phyloP scores from a whole-genome alignment of 92 coral and sea anemone genomes.

The Parazoanthus darwini region DNA sequence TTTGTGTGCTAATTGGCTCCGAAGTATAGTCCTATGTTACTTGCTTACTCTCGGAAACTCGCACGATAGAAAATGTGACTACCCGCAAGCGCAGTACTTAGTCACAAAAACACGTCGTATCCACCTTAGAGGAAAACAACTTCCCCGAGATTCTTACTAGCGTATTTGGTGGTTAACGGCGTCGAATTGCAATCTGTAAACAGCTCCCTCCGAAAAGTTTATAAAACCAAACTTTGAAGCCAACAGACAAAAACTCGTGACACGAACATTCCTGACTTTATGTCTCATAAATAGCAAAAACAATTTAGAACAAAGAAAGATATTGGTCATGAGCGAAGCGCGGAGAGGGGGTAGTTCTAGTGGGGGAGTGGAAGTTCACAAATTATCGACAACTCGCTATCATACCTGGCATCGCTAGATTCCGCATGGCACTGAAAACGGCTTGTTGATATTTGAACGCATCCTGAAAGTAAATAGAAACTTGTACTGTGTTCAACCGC shows the following conservation, averaged over 20 bases:
- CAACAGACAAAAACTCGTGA: neutral
- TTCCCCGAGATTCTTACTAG: neutral
- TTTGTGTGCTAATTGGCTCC: no score
- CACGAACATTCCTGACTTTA: neutral
- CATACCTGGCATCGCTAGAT: slow-evolving; percentile 89
- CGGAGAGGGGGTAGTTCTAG: neutral
- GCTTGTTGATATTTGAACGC: slow-evolving; percentile 78
- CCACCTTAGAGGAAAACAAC: no score
- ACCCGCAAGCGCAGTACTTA: no score
- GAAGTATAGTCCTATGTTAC: no score
- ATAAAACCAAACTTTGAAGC: neutral
- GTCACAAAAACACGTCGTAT: no score
- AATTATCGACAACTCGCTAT: neutral
- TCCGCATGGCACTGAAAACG: slow-evolving; percentile 92
- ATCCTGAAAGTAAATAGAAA: slow-evolving; percentile 61
- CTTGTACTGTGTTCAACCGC: neutral
- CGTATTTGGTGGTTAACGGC: neutral
- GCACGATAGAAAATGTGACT: no score
- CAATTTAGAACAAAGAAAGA: neutral
- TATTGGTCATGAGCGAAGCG: no score
- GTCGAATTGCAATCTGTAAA: neutral
- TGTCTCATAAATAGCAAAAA: no score
- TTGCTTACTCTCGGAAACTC: no score
- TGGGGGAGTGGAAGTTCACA: no score
- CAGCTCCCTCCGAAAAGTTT: no score